A percentile compares a stretch with the other conserved stretches of the same genome.
These are phyloP conservation scores for Agrotis puta DNA, from an alignment of 2,888 invertebrate genomes.

Conservation along the genomic window DNA sequence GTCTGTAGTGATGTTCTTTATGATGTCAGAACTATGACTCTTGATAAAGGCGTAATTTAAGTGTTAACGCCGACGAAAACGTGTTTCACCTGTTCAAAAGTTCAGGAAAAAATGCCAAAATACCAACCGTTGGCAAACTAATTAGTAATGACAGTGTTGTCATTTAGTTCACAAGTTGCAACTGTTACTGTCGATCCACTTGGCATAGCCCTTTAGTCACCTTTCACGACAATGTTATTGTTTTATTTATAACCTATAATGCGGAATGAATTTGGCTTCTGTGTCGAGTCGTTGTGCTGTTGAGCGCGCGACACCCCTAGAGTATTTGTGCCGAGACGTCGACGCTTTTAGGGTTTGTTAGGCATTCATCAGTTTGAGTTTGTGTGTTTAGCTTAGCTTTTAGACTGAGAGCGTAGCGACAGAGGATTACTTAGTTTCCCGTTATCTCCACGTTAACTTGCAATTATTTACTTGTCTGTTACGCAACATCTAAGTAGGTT, in stretches of 20 bases:
- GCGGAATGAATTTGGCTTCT: constrained; percentile 49
- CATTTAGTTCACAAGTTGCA: constrained; percentile 42
- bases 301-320: constrained; percentile 29
- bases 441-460: neutral
- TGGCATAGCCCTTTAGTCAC: constrained; percentile 48
- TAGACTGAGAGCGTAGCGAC: constrained; percentile 20
- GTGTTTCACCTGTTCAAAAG: constrained; percentile 27
- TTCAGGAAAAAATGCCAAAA: constrained; percentile 31
- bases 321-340: constrained; percentile 44
- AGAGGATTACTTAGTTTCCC: constrained; percentile 28
- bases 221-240: constrained; percentile 51
- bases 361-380: constrained; percentile 32
- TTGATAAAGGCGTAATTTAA: neutral
- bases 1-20: neutral
- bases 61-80: constrained; percentile 21
- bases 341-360: constrained; percentile 45
- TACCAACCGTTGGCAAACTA: constrained; percentile 27
- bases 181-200: constrained; percentile 41
- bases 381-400: constrained; percentile 43
- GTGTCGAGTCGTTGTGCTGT: constrained; percentile 30
- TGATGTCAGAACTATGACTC: neutral
- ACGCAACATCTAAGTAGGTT: too few relatives aligned
- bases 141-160: constrained; percentile 26
- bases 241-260: constrained; percentile 52
- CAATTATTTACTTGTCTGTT: constrained; percentile 16